Evolutionary conservation across 2,113 vertebrate species (phyloP), one percentile per base, ranked within the genome.

Genomic region (Plotosus lineatus): DNA sequence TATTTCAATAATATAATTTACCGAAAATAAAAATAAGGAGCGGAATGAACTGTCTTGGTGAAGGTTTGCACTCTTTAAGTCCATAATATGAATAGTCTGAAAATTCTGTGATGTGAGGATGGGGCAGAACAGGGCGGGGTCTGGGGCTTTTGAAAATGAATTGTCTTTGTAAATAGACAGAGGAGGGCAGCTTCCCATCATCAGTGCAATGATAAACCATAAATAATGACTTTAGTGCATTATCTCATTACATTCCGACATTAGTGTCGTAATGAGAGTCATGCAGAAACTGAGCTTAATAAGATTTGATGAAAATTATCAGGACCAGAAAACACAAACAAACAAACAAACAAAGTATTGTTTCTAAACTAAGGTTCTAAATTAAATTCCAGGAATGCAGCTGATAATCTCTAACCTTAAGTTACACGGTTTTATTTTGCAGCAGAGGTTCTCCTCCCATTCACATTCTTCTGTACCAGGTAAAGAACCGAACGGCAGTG

Each of bases 171-270:
- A 66, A 66, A 40, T 23, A 21, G 19, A 40, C 36, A 33, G 17
- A 65, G 19, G 61, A 38, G 33, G 11, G 63, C 19, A 65, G 36
- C 36, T 5, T 38, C 38, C 7, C 3, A 19, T 72, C 46, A 50
- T 72, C 36, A 51, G 26, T 33, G 71, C 17, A 12, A 36, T 73
- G 28, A 48, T 51, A 33, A 36, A 11, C 71, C 46, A 73, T 73
- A 73, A 31, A 73, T 73, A 26, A 73, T 73, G 50, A 51, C 71
- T 48, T 51, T 48, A 73, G 46, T 21, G 44, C 44, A 66, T 66
- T 66, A 66, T 19, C 36, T 66, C 63, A 66, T 66, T 66, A 66
- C 69, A 73, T 73, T 48, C 31, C 44, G 26, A 28, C 44, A 50
- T 28, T 31, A 31, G 28, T 73, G 44, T 40, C 38, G 40, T n/a